Conservation (phyloP, 1,140 invertebrate species). For the Micrasema longulum region DNA sequence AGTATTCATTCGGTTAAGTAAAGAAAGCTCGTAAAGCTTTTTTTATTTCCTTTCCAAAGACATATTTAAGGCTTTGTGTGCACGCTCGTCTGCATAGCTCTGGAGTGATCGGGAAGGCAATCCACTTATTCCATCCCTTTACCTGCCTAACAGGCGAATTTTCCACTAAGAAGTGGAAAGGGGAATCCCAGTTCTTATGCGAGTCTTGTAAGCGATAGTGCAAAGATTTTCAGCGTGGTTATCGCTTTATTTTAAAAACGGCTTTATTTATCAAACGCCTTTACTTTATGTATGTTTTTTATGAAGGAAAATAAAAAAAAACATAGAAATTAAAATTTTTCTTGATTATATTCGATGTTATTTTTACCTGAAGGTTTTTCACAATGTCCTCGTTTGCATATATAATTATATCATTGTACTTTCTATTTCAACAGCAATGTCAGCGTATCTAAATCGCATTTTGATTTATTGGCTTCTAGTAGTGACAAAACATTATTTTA, state of each 20-base stretch:
- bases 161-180: slow-evolving; percentile 44
- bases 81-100: slow-evolving; percentile 37
- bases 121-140: slow-evolving; percentile 54
- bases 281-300: no score
- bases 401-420: no score
- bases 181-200: slow-evolving; percentile 3
- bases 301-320: no score
- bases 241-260: slow-evolving; percentile 4
- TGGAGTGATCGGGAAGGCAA: slow-evolving; percentile 42
- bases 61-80: slow-evolving; percentile 52
- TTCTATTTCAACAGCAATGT: no score
- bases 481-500: no score
- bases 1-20: slow-evolving; percentile 51
- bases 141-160: slow-evolving; percentile 53
- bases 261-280: no score
- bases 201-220: slow-evolving; percentile 2
- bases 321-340: no score
- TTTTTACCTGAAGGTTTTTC: no score
- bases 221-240: slow-evolving; percentile 1
- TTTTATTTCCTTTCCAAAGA: slow-evolving; percentile 48
- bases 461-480: no score
- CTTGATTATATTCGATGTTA: no score
- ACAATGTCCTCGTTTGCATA: no score
- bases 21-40: slow-evolving; percentile 52
- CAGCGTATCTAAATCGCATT: no score